Evolutionary conservation across 2,797 vertebrate species (phyloP).

Genomic region (Zonotrichia albicollis): DNA sequence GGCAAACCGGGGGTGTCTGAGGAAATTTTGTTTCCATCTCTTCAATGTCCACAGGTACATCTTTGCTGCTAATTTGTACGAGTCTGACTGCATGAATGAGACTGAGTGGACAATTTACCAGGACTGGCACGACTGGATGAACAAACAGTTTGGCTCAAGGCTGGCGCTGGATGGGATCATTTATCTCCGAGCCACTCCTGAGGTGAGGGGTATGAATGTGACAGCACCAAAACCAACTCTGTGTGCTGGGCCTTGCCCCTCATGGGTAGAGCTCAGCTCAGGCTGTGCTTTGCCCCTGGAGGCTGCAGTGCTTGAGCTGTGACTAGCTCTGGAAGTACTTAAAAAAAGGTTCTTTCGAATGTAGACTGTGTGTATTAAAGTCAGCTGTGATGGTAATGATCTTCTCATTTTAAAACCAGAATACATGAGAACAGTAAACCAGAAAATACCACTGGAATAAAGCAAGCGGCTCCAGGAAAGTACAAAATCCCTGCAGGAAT

Average conservation of each 20-base stretch:
- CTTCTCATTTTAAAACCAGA: background rate
- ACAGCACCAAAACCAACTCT: accelerated
- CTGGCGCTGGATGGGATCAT: slow-evolving; percentile 90
- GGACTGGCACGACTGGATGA: slow-evolving; percentile 91
- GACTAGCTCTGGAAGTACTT: background rate
- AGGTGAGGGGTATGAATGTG: slow-evolving; percentile 75
- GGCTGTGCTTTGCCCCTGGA: background rate
- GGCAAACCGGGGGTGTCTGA: background rate
- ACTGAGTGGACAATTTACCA: slow-evolving; percentile 94
- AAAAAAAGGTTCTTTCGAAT: background rate
- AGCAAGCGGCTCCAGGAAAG: background rate
- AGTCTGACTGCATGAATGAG: slow-evolving; percentile 91
- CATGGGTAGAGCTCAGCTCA: background rate
- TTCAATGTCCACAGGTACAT: slow-evolving; percentile 82
- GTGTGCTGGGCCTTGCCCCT: background rate
- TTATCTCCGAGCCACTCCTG: slow-evolving; percentile 89
- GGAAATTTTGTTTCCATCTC: background rate
- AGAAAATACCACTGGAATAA: background rate
- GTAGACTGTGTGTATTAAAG: background rate
- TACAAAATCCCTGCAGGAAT: background rate
- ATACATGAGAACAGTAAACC: background rate
- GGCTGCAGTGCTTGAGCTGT: background rate
- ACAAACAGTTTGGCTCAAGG: slow-evolving; percentile 85
- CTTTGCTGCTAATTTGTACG: slow-evolving; percentile 91
- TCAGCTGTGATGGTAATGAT: background rate